phyloP scores from a whole-genome alignment of 2,888 invertebrate genomes.

The Cancer borealis region DNA sequence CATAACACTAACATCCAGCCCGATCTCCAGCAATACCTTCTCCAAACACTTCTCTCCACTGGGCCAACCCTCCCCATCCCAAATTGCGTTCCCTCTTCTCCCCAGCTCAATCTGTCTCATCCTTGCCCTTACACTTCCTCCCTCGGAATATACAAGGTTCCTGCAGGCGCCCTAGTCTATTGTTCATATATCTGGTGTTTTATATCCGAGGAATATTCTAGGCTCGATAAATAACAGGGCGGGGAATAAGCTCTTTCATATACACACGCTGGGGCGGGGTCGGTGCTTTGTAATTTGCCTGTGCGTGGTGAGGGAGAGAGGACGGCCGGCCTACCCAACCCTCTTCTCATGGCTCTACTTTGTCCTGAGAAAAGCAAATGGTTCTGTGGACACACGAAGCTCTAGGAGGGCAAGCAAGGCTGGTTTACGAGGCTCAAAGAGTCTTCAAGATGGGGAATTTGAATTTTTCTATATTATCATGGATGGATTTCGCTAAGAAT shows the following conservation, averaged over 20 bases:
- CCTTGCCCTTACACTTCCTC: slow-evolving; percentile 46
- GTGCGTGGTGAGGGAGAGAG: slow-evolving; percentile 22
- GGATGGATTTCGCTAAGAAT: too few relatives aligned
- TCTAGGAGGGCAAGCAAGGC: neutral
- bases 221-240: slow-evolving; percentile 37
- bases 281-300: slow-evolving; percentile 37
- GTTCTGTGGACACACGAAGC: neutral
- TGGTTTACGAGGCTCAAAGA: neutral
- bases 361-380: slow-evolving; percentile 29
- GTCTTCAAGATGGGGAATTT: neutral
- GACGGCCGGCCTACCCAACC: neutral
- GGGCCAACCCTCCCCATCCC: slow-evolving; percentile 32
- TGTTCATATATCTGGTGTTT: slow-evolving; percentile 40
- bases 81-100: slow-evolving; percentile 54
- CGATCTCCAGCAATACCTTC: neutral
- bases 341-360: neutral
- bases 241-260: slow-evolving; percentile 40
- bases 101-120: slow-evolving; percentile 52
- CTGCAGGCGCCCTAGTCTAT: slow-evolving; percentile 29
- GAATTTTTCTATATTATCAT: neutral
- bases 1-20: neutral
- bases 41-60: neutral
- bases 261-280: slow-evolving; percentile 24
- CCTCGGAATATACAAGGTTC: slow-evolving; percentile 14
- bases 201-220: slow-evolving; percentile 37